Conservation (phyloP, 2,888 invertebrate species). For the Prostheceraeus crozeri region DNA sequence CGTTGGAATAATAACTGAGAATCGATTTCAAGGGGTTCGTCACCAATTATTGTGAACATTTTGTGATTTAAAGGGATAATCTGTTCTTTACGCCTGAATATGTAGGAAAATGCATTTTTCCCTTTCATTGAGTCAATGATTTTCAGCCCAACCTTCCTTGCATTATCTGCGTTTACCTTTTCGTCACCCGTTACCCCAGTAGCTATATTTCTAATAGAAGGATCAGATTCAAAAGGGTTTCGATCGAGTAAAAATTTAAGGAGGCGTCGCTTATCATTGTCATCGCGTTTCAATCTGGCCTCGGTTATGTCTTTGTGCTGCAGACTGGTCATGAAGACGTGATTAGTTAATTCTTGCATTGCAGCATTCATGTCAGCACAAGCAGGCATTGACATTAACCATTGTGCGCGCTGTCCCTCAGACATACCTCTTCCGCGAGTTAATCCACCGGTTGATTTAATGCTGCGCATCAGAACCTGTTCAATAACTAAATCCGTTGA, state of each 20-base stretch:
- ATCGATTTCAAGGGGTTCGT: slow-evolving; percentile 36
- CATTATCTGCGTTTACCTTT: slow-evolving; percentile 13
- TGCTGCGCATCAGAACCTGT: slow-evolving; percentile 31
- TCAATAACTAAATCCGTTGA: slow-evolving; percentile 30
- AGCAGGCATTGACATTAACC: slow-evolving; percentile 41
- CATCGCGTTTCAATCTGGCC: slow-evolving; percentile 13
- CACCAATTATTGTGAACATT: slow-evolving; percentile 27
- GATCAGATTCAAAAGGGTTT: slow-evolving; percentile 24
- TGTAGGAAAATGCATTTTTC: neutral
- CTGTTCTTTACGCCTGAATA: slow-evolving; percentile 33
- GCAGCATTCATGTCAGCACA: slow-evolving; percentile 40
- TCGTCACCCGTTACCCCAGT: slow-evolving; percentile 6
- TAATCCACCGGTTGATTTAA: slow-evolving; percentile 30
- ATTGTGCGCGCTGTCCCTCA: slow-evolving; percentile 38
- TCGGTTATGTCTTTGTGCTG: slow-evolving; percentile 32
- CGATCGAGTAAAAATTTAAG: neutral
- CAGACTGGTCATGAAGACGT: slow-evolving; percentile 17
- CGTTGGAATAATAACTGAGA: slow-evolving; percentile 39
- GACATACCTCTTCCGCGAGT: slow-evolving; percentile 28
- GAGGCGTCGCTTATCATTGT: slow-evolving; percentile 1
- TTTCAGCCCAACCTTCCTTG: slow-evolving; percentile 16
- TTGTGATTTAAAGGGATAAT: slow-evolving; percentile 38
- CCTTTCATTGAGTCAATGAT: slow-evolving; percentile 22
- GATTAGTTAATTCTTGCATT: slow-evolving; percentile 37
- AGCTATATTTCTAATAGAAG: neutral